Evolutionary conservation across 2,888 invertebrate species (phyloP), one percentile per base, ranked within the genome.

Genomic region (Mellilla xanthometata): DNA sequence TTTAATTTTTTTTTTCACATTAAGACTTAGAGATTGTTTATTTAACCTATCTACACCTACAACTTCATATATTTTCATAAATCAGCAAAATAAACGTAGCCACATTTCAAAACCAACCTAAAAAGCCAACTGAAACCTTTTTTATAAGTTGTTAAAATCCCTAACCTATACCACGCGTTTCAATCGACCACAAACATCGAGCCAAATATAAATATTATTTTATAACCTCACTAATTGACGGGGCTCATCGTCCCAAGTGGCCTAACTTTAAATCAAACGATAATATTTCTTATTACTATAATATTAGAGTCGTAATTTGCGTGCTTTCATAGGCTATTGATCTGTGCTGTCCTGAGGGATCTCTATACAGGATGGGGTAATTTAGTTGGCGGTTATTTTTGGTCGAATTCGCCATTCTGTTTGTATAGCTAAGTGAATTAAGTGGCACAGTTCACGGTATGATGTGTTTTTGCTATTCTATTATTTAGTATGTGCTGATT

Each of bases 191-290:
- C 65, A 61, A 63, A 56, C 66, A 62, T 68, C 61, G 41, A 43
- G 48, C 57, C 58, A 62, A 62, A 62, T 53, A 62, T 62, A 62
- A 58, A 51, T 60, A 56, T 54, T 46, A 56, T 60, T 63, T 65
- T 63, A 65, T 63, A 65, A 67, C 58, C 66, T 62, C 69, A 69
- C 74, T 79, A 79, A 79, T 79, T 79, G 78, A 74, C 68, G 68
- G 59, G 52, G 59, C 62, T 61, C 60, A 61, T 61, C 54, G 54
- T 64, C 63, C 59, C 60, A 61, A 57, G 34, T 30, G 43, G 50
- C 56, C 52, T 49, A 52, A 49, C 41, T 52, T 35, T 24, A 36
- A 33, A 44, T 44, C 50, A 54, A 46, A 28, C 56, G 29, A 66
- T 58, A 62, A 24, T 62, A 36, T 46, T 40, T 59, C 54, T 52